These are phyloP conservation scores for Podargus strigoides DNA, from an alignment of 2,797 vertebrate genomes.

Conservation along the genomic window DNA sequence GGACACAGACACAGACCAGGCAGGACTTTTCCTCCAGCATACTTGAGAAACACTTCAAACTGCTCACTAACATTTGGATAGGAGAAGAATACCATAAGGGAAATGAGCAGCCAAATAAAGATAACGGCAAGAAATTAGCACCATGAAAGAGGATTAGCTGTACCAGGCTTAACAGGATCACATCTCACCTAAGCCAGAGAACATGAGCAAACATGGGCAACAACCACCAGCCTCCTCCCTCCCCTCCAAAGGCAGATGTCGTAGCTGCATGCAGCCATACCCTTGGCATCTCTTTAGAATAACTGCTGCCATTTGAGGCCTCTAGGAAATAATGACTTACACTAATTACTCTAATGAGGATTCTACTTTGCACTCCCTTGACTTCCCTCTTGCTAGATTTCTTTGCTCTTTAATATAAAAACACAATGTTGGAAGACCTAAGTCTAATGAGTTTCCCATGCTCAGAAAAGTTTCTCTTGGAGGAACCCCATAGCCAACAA, in stretches of 20 bases:
- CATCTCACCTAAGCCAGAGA: neutral
- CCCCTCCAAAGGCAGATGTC: neutral
- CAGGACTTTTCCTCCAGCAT: neutral
- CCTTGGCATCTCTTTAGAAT: conserved; percentile 8
- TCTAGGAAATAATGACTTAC: conserved; percentile 43
- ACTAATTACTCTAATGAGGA: conserved; percentile 56
- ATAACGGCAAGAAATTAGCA: conserved; percentile 15
- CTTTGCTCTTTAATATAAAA: neutral
- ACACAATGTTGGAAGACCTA: neutral
- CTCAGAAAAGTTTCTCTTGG: conserved; percentile 21
- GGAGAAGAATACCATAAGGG: neutral
- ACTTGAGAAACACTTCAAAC: neutral
- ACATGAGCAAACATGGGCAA: neutral
- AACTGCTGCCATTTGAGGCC: neutral
- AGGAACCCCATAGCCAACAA: conserved; percentile 19
- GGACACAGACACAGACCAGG: neutral
- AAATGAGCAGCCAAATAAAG: conserved; percentile 22
- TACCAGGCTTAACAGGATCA: conserved; percentile 12
- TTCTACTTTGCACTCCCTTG: conserved; percentile 5
- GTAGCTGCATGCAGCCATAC: neutral
- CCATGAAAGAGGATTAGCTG: conserved; percentile 28
- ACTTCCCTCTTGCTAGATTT: neutral
- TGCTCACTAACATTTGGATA: neutral
- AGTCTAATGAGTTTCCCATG: conserved; percentile 28
- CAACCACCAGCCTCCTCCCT: neutral